Conservation (phyloP, 2,888 invertebrate genomes). For the Machimus atricapillus region DNA sequence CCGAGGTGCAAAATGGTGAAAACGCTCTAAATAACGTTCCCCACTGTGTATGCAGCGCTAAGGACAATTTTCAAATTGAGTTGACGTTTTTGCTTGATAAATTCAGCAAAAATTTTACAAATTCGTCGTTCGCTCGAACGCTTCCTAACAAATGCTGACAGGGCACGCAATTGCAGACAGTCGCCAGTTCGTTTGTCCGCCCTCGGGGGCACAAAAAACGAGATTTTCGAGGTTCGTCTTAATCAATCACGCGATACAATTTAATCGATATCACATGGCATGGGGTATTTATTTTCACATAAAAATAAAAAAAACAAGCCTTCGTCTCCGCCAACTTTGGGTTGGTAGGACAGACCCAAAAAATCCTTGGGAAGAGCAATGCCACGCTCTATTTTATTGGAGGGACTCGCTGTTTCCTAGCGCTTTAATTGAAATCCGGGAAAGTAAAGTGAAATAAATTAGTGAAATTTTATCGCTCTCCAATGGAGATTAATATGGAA, state of each 20-base stretch:
- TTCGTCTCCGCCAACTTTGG: neutral
- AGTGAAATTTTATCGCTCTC: neutral
- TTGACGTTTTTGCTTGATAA: slow-evolving; percentile 8
- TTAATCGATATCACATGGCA: slow-evolving; percentile 6
- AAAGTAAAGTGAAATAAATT: neutral
- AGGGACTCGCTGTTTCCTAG: neutral
- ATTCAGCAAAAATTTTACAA: neutral
- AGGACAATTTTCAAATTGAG: neutral
- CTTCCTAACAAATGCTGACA: slow-evolving; percentile 6
- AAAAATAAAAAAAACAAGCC: neutral
- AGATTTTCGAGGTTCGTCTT: neutral
- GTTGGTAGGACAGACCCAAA: neutral
- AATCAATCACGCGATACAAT: slow-evolving; percentile 28
- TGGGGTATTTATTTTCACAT: neutral
- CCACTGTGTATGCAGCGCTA: neutral
- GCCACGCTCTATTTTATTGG: neutral
- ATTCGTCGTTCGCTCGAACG: slow-evolving; percentile 5
- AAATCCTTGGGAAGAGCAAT: neutral
- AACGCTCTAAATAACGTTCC: neutral
- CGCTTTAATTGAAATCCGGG: neutral
- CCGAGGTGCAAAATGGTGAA: neutral
- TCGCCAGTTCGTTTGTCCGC: neutral
- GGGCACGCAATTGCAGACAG: neutral
- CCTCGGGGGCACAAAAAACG: neutral
- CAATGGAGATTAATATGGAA: neutral